These are phyloP conservation scores for Sarcophaga bullata DNA, from an alignment of 1,140 invertebrate species.

Conservation along the genomic window DNA sequence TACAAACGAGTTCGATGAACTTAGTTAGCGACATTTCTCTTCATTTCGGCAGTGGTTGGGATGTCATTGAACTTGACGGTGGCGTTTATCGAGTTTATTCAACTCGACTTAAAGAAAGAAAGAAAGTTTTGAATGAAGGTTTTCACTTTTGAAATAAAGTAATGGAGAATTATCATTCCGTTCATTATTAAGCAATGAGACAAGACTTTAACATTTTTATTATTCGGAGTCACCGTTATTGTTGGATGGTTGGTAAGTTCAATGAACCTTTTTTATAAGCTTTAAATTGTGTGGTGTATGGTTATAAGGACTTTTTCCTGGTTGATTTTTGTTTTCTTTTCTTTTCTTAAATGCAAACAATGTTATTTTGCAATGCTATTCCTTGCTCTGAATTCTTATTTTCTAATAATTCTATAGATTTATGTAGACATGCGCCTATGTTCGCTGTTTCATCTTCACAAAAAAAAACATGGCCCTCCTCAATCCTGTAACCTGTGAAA, in stretches of 20 bases:
- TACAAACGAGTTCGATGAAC: slow-evolving; percentile 34
- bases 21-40: background rate
- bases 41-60: background rate
- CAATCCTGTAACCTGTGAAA: no score
- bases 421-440: background rate
- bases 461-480: background rate
- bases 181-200: no score
- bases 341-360: background rate
- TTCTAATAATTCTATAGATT: background rate
- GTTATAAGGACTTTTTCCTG: no score
- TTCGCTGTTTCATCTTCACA: background rate
- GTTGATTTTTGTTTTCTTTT: no score
- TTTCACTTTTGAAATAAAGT: slow-evolving; percentile 1
- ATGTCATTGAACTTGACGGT: background rate
- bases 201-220: no score
- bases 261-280: background rate
- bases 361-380: background rate
- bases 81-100: background rate
- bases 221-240: no score
- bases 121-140: background rate
- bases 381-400: background rate
- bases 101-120: background rate
- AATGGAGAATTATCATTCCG: background rate
- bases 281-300: background rate
- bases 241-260: background rate